Conservation (phyloP, 2,888 invertebrate genomes). For the Parnassius mnemosyne region DNA sequence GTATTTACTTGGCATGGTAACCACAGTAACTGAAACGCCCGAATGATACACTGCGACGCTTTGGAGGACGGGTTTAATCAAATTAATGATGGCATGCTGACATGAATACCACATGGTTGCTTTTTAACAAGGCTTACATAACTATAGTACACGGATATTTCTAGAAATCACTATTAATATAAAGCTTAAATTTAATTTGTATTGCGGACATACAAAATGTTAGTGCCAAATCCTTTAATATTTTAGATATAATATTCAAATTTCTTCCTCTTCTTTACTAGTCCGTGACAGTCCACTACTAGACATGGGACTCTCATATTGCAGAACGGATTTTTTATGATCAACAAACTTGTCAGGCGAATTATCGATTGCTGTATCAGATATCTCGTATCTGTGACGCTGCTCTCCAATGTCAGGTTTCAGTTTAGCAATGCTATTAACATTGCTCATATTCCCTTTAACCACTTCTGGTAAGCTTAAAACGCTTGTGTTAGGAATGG, state of each 20-base stretch:
- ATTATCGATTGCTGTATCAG: too few relatives aligned
- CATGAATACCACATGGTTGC: slow-evolving; percentile 2
- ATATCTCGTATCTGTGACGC: neutral
- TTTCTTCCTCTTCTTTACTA: neutral
- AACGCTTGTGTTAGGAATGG: too few relatives aligned
- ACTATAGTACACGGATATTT: neutral
- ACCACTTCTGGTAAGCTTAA: too few relatives aligned
- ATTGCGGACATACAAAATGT: too few relatives aligned
- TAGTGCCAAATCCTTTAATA: too few relatives aligned
- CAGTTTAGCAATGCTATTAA: neutral
- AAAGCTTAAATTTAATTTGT: neutral
- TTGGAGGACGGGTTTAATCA: slow-evolving; percentile 1
- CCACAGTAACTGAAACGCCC: slow-evolving; percentile 10
- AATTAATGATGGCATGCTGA: slow-evolving; percentile 11
- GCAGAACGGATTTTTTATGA: neutral
- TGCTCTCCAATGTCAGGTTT: neutral
- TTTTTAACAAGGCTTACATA: neutral
- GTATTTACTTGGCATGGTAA: slow-evolving; percentile 18
- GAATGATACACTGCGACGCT: slow-evolving; percentile 5
- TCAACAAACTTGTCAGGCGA: too few relatives aligned
- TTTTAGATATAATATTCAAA: too few relatives aligned
- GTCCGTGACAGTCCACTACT: neutral
- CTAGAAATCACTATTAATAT: neutral
- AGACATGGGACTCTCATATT: neutral
- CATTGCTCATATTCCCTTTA: neutral